These are phyloP conservation scores for Pedicia rivosa DNA, from an alignment of 2,888 invertebrate species.

Conservation along the genomic window DNA sequence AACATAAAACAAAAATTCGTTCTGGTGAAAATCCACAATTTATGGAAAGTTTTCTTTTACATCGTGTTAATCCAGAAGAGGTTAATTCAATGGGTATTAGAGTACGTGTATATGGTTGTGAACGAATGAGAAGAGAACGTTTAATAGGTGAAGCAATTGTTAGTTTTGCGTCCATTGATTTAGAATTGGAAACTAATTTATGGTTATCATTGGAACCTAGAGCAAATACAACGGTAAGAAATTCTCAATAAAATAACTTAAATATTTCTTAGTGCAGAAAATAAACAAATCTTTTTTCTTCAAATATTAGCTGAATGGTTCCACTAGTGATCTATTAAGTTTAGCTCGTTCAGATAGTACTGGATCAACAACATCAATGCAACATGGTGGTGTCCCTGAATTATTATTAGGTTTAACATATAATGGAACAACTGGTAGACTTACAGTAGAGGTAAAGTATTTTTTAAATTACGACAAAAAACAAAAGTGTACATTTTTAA, in stretches of 20 bases:
- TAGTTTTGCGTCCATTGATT: slow-evolving; percentile 76
- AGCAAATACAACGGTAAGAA: slow-evolving; percentile 36
- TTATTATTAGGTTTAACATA: slow-evolving; percentile 78
- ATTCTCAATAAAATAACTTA: slow-evolving; percentile 1
- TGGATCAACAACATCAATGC: slow-evolving; percentile 83
- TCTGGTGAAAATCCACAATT: slow-evolving; percentile 83
- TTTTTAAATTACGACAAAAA: neutral
- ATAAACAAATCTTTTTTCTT: neutral
- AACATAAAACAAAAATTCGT: slow-evolving; percentile 85
- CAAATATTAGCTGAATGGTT: slow-evolving; percentile 31
- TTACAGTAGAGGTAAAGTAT: slow-evolving; percentile 65
- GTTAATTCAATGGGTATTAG: slow-evolving; percentile 84
- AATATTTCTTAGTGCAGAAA: neutral
- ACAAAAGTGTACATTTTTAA: neutral
- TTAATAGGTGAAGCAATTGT: slow-evolving; percentile 83
- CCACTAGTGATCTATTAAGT: slow-evolving; percentile 50
- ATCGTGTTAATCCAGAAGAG: slow-evolving; percentile 87
- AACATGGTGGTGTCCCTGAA: slow-evolving; percentile 81
- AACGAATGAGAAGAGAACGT: slow-evolving; percentile 81
- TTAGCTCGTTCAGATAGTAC: slow-evolving; percentile 85
- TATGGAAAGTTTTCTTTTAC: slow-evolving; percentile 80
- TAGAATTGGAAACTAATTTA: slow-evolving; percentile 79
- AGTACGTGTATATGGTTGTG: slow-evolving; percentile 81
- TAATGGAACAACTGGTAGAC: slow-evolving; percentile 81
- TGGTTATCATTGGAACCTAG: slow-evolving; percentile 76